Evolutionary conservation across 2,797 vertebrate genomes (phyloP).

Genomic region (Pangasius macronema): DNA sequence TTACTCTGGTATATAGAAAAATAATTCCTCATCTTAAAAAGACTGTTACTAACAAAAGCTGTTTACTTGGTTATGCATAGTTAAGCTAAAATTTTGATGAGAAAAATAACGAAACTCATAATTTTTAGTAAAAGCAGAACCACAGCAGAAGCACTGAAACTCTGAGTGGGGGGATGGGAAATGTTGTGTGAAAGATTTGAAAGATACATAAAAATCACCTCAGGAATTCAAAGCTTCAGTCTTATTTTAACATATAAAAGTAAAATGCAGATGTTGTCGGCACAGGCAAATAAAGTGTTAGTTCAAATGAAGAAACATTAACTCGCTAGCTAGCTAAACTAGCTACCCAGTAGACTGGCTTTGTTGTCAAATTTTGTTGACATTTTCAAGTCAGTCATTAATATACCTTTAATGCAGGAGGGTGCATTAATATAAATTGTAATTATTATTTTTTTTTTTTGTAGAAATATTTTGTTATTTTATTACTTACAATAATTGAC

Average conservation of each 20-base stretch:
- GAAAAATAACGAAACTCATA: not conserved
- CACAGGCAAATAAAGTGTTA: not conserved
- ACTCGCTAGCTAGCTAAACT: not conserved
- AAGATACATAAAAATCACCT: not conserved
- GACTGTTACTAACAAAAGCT: not conserved
- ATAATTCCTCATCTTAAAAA: not conserved
- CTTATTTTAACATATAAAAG: not conserved
- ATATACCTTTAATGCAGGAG: not conserved
- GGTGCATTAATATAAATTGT: not conserved
- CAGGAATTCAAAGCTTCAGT: not conserved
- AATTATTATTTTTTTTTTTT: not conserved
- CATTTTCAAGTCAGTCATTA: not conserved
- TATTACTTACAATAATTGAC: not conserved
- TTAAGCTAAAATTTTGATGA: too few species aligned
- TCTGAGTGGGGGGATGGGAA: not conserved
- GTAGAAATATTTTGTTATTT: not conserved
- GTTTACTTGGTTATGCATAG: not conserved
- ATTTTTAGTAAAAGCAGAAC: not conserved
- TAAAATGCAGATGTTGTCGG: not conserved
- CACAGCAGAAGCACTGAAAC: not conserved
- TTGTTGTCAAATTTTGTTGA: not conserved
- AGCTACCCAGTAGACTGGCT: not conserved
- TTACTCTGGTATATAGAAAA: not conserved
- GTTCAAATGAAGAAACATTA: not conserved
- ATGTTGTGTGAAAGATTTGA: not conserved